phyloP scores from a whole-genome alignment of 1,140 invertebrate genomes.

The Liolophura sinensis region DNA sequence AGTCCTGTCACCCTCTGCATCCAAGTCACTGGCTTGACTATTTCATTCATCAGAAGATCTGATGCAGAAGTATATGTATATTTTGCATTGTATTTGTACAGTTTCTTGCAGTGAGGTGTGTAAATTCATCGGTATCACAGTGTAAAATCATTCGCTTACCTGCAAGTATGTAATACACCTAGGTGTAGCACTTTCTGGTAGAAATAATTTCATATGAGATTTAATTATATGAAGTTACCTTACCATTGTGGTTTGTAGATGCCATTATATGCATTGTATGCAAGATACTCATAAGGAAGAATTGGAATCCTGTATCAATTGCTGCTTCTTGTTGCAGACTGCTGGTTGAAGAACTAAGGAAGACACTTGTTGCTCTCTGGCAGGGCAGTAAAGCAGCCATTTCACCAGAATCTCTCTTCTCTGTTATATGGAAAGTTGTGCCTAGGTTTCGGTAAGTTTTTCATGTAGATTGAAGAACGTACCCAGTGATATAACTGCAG shows the following conservation, averaged over 20 bases:
- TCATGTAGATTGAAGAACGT: neutral
- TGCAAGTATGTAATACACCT: neutral
- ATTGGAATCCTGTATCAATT: neutral
- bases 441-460: slow-evolving; percentile 70
- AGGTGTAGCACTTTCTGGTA: neutral
- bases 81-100: no score
- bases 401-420: slow-evolving; percentile 79
- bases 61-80: no score
- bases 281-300: neutral
- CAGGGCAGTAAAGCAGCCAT: slow-evolving; percentile 75
- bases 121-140: no score
- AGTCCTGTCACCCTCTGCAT: no score
- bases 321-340: slow-evolving; percentile 60
- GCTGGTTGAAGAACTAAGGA: slow-evolving; percentile 78
- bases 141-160: neutral
- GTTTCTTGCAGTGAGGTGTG: no score
- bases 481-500: neutral
- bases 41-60: no score
- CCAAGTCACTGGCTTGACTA: no score
- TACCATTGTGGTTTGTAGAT: neutral
- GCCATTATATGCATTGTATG: no score
- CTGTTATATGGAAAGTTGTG: slow-evolving; percentile 85
- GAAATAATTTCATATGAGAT: neutral
- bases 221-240: neutral
- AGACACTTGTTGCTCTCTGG: slow-evolving; percentile 75